Evolutionary conservation across 1,140 invertebrate genomes (phyloP).

Genomic region (Hylaeus anthracinus): DNA sequence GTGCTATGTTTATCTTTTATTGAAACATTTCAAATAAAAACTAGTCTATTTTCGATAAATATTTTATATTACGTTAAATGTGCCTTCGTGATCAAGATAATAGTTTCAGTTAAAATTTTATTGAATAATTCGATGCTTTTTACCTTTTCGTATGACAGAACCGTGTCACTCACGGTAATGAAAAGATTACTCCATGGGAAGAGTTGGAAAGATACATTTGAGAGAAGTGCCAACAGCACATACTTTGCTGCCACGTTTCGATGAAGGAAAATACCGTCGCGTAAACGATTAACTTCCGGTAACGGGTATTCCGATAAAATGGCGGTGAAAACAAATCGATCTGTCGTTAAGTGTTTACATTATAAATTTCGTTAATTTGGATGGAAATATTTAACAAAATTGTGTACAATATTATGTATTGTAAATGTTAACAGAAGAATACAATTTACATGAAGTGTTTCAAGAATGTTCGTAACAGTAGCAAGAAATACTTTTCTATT

Average conservation of each 20-base stretch:
- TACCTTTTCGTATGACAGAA: conserved; percentile 18
- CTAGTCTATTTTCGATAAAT: background rate
- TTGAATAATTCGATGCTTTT: conserved; percentile 1
- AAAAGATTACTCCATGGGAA: conserved; percentile 18
- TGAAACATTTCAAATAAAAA: background rate
- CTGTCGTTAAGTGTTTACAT: no score
- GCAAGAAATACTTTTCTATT: background rate
- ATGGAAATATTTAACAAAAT: background rate
- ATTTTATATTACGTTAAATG: background rate
- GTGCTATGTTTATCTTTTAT: background rate
- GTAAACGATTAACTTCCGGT: conserved; percentile 67
- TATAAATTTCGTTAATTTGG: background rate
- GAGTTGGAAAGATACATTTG: conserved; percentile 24
- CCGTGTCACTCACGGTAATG: conserved; percentile 17
- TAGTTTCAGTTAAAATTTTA: background rate
- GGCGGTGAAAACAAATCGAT: conserved; percentile 46
- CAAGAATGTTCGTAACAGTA: background rate
- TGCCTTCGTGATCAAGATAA: background rate
- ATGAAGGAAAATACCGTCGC: conserved; percentile 38
- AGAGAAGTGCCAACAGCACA: conserved; percentile 71
- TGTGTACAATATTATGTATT: background rate
- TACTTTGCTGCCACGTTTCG: conserved; percentile 75
- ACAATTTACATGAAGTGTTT: background rate
- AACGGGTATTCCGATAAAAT: conserved; percentile 45
- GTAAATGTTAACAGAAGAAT: background rate